These are phyloP conservation scores for Drosophila pectinifera DNA, from an alignment of 1,140 invertebrate species.

Conservation along the genomic window DNA sequence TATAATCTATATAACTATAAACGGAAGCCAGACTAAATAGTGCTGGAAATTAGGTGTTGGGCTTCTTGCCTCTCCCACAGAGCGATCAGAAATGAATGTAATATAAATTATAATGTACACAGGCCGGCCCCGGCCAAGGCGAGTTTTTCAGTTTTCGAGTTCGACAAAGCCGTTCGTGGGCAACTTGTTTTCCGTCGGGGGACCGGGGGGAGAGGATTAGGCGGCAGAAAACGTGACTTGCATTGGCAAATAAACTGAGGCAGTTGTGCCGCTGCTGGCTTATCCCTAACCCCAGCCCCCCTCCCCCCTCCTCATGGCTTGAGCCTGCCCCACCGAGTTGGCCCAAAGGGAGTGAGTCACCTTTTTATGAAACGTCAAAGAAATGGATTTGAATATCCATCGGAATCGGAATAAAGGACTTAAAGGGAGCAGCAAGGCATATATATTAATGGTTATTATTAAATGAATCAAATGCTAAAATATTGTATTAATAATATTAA, in stretches of 20 bases:
- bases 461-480: not conserved
- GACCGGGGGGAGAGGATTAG: constrained; percentile 19
- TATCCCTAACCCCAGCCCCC: constrained; percentile 5
- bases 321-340: constrained; percentile 13
- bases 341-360: constrained; percentile 32
- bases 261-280: constrained; percentile 24
- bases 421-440: not conserved
- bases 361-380: constrained; percentile 7
- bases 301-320: not conserved
- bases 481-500: too few relatives aligned
- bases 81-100: constrained; percentile 59
- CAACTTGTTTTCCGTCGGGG: constrained; percentile 59
- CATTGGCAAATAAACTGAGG: constrained; percentile 81
- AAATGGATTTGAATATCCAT: constrained; percentile 16
- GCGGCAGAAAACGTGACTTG: constrained; percentile 75
- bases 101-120: constrained; percentile 75
- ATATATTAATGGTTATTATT: not conserved
- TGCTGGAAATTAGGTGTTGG: constrained; percentile 66
- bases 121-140: constrained; percentile 7
- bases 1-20: too few relatives aligned
- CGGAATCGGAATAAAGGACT: not conserved
- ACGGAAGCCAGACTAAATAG: not conserved
- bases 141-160: constrained; percentile 22
- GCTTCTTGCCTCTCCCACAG: constrained; percentile 8
- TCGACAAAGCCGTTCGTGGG: constrained; percentile 26